Evolutionary conservation across 2,797 vertebrate species (phyloP), one percentile per base, ranked within the genome.

Genomic region (Jordanella pulchra): DNA sequence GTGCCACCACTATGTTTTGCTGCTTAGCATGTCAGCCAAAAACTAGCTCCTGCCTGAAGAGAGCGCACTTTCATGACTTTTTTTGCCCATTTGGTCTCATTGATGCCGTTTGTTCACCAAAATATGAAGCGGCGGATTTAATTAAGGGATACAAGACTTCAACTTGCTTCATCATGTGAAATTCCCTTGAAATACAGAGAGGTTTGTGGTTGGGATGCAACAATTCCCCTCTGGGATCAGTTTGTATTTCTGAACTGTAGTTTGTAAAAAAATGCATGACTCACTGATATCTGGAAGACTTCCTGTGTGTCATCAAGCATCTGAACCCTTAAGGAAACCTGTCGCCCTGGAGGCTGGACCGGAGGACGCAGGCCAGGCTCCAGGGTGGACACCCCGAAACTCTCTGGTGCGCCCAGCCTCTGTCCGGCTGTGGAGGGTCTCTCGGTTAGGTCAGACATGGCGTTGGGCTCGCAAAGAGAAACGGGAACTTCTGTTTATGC

Each of bases 271-370:
- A 61, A 61, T 48, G 47, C n/a, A 9, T 35, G 21, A 73, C 96
- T 96, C 93, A 99, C 97, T 74, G 96, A 96, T 88, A 98, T 95
- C 71, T 98, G 95, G 71, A 98, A 98, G 51, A 96, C 96, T 91
- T 99, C 97, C 89, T 97, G 96, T 0, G 96, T 95, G 89, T 99
- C 97, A 73, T 99, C 97, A 72, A 99, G 93, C 96, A 99, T 96
- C 91, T 97, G 97, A 67, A 99, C 95, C 90, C 96, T 94, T 83
- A 99, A 92, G 76, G 97, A 94, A 79, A 97, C 71, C 35, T 94
- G 95, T 67, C 96, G 95, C 25, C 97, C 97, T 0, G 96, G 94
- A 54, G 95, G 90, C 56, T 95, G 96, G 15, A 78, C 50, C 5
- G 96, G 96, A 5, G 93, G 93, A 65, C 95, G 96, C 87, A 95